phyloP scores from a whole-genome alignment of 2,113 vertebrate genomes.

The Blennius ocellaris region DNA sequence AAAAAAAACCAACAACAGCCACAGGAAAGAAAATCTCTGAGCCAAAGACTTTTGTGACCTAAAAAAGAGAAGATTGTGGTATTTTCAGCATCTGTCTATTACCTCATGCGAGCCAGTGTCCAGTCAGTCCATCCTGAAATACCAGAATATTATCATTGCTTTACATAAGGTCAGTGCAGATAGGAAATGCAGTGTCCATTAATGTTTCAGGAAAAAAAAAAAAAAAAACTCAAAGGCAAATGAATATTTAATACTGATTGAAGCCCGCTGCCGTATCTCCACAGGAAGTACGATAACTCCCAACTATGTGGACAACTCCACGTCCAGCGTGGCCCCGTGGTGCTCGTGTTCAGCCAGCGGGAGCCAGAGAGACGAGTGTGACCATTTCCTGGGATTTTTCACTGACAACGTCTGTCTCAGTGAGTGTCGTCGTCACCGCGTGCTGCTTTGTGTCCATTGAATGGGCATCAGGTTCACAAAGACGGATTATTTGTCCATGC shows the following conservation, averaged over 20 bases:
- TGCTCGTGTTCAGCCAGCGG: constrained; percentile 92
- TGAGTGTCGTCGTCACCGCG: constrained; percentile 78
- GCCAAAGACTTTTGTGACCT: constrained; percentile 23
- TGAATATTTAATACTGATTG: constrained; percentile 67
- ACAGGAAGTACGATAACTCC: constrained; percentile 94
- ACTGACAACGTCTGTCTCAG: constrained; percentile 91
- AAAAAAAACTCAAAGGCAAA: constrained; percentile 40
- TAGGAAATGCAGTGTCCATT: constrained; percentile 40
- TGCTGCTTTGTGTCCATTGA: background rate
- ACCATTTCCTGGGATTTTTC: constrained; percentile 87
- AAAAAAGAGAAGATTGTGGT: constrained; percentile 25
- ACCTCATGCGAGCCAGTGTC: background rate
- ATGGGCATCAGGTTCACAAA: too few species aligned
- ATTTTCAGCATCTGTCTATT: background rate
- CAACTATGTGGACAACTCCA: constrained; percentile 92
- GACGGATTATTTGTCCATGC: background rate
- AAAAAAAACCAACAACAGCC: background rate
- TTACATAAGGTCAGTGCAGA: constrained; percentile 13
- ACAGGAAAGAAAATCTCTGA: constrained; percentile 9
- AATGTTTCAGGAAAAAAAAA: constrained; percentile 39
- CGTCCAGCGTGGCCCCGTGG: constrained; percentile 89
- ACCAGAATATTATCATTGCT: background rate
- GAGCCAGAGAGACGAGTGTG: constrained; percentile 88
- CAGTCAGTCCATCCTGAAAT: background rate
- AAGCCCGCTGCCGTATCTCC: constrained; percentile 38